These are phyloP conservation scores for Myiagra hebetior DNA, from an alignment of 2,113 vertebrate genomes.

Conservation along the genomic window DNA sequence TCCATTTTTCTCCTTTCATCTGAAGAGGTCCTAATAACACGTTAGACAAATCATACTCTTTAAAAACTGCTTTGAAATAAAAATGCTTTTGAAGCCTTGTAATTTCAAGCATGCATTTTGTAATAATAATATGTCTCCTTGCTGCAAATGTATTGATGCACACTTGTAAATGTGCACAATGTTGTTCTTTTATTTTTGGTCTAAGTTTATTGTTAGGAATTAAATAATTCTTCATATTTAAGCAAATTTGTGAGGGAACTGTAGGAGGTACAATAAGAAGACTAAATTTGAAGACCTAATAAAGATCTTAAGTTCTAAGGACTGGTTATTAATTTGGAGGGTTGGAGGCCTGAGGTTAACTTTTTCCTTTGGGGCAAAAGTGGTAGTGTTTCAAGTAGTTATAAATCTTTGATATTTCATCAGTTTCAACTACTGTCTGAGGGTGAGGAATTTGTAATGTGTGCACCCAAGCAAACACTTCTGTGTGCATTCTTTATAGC, in stretches of 20 bases:
- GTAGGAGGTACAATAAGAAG: background rate
- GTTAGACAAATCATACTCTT: conserved; percentile 35
- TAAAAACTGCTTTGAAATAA: conserved; percentile 37
- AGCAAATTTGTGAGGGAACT: background rate
- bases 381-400: background rate
- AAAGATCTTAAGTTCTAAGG: background rate
- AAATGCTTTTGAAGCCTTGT: conserved; percentile 26
- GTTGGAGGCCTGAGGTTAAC: background rate
- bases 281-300: background rate
- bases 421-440: background rate
- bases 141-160: background rate
- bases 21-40: conserved; percentile 51
- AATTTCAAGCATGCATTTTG: background rate
- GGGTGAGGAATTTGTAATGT: background rate
- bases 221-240: background rate
- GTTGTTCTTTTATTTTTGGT: background rate
- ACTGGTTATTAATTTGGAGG: background rate
- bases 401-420: background rate
- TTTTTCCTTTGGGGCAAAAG: background rate
- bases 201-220: background rate
- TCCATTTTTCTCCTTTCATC: conserved; percentile 56
- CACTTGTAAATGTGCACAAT: background rate
- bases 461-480: background rate
- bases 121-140: background rate
- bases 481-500: background rate